These are phyloP conservation scores for Alethe diademata DNA, from an alignment of 2,113 vertebrate species.

Conservation along the genomic window DNA sequence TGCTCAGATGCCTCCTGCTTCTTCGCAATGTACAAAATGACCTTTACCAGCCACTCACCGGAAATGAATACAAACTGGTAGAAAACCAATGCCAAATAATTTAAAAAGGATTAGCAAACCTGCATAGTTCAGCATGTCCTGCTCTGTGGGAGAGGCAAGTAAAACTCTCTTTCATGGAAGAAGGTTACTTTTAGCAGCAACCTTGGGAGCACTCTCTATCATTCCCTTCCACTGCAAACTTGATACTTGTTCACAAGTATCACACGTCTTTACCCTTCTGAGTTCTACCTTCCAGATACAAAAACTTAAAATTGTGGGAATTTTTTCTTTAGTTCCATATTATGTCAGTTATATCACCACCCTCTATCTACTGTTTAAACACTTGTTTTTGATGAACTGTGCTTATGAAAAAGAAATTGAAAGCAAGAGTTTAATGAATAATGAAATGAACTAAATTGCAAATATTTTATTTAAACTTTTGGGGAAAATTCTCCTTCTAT, in stretches of 20 bases:
- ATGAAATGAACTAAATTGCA: neutral
- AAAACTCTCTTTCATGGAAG: neutral
- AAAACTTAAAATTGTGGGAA: neutral
- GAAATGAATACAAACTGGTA: neutral
- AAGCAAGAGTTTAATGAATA: neutral
- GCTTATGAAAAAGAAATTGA: neutral
- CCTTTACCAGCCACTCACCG: neutral
- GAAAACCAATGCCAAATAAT: neutral
- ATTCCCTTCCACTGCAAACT: neutral
- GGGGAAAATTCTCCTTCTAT: neutral
- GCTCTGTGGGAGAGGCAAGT: neutral
- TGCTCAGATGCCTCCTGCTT: neutral
- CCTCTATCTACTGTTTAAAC: neutral
- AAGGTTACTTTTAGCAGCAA: neutral
- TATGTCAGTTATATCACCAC: neutral
- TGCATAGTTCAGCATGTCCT: neutral
- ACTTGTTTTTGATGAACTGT: neutral
- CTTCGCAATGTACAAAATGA: neutral
- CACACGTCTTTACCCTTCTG: neutral
- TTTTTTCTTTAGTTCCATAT: neutral
- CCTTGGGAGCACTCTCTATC: neutral
- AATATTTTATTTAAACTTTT: slow-evolving; percentile 30
- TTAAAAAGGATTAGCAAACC: neutral
- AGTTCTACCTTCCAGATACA: neutral
- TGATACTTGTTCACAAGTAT: neutral